Base-by-base conservation (phyloP, 2,888 invertebrate genomes). In the Heliconius ismenius region DNA sequence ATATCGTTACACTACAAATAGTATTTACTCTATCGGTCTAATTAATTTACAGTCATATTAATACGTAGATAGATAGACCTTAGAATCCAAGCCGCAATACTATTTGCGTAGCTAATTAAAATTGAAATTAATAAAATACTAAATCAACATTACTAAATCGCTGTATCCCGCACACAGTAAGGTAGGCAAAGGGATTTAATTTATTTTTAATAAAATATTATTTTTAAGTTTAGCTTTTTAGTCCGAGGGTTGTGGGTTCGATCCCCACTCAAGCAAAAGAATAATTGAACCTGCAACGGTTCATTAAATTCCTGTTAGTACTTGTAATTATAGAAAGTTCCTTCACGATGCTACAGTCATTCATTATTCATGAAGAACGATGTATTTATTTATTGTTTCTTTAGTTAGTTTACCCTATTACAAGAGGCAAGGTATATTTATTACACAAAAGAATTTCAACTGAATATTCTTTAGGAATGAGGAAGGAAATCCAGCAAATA, bases 401-500 rank as follows among this genome's bases (percentile, higher is more conserved):
- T 15, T 64, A 64, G 24, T 28, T n/a, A 7, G 13, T 58, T 64
- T 32, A 49, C 49, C 24, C 13, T 67, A 43, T 67, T 15, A 32
- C 7, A 67, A 74, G 24, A 7, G 49, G 15, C n/a, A 49, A 73
- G 28, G 63, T 73, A 63, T 62, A 26, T 43, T 43, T n/a, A n/a
- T 32, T 70, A 24, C 7, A 58, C 54, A 70, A 62, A 73, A 73
- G 39, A 73, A 60, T 24, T 62, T 39, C 4, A 73, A 62, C 18
- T 24, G 36, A 73, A 32, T 58, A 36, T 70, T 70, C 7, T 58
- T 15, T n/a, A 15, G 32, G 70, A 58, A 58, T 58, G 24, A 58
- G 54, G n/a, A 39, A 72, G 72, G 54, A 72, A 60, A 60, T 60
- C 62, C 24, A 43, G 36, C 43, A 62, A 62, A 62, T 62, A 73